Percentiles rank a stretch among this genome's conserved stretches.
Evolutionary conservation across 2,797 vertebrate species (phyloP).

Genomic region (Oreochromis grahami): DNA sequence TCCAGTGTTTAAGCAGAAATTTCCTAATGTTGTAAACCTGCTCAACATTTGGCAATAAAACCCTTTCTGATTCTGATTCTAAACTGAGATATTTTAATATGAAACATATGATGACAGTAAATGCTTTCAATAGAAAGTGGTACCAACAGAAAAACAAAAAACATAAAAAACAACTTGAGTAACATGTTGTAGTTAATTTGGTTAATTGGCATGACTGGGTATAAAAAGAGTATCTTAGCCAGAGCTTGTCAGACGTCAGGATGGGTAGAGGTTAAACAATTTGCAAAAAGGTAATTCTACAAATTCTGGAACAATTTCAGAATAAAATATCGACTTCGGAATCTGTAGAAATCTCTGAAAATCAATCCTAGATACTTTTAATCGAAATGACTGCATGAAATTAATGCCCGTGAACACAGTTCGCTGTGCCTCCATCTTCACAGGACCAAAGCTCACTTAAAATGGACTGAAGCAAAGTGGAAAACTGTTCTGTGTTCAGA

Average conservation of each 20-base stretch:
- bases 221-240: neutral
- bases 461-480: neutral
- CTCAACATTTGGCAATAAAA: too few species aligned
- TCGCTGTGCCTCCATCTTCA: neutral
- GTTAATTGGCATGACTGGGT: neutral
- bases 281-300: neutral
- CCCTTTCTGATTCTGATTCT: too few species aligned
- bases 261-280: neutral
- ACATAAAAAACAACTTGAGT: neutral
- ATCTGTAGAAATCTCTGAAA: neutral
- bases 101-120: neutral
- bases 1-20: neutral
- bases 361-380: accelerated
- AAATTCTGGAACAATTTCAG: neutral
- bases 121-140: neutral
- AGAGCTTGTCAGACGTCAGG: neutral
- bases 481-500: neutral
- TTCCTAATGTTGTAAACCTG: too few species aligned
- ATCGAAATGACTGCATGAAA: neutral
- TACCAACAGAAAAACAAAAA: neutral
- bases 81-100: neutral
- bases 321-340: neutral
- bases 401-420: neutral
- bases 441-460: neutral
- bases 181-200: neutral